Evolutionary conservation across 1,140 invertebrate genomes (phyloP).

Genomic region (Lineus longissimus): DNA sequence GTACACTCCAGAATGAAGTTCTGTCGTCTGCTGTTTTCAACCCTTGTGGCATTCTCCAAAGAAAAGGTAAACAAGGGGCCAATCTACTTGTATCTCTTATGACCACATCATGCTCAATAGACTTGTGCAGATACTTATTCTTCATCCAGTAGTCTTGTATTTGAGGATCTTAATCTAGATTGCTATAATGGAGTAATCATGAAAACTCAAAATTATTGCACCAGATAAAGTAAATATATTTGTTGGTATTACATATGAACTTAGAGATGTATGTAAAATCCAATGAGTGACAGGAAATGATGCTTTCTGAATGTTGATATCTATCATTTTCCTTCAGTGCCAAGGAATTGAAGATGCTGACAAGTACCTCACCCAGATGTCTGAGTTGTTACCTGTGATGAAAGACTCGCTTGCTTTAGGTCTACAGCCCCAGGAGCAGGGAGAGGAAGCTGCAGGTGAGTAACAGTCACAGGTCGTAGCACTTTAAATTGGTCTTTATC

Average conservation of each 20-base stretch:
- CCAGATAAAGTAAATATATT: too few relatives aligned
- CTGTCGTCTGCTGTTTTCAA: constrained; percentile 78
- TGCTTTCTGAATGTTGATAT: neutral
- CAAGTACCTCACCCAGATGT: constrained; percentile 65
- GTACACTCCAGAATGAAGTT: constrained; percentile 79
- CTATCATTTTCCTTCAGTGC: constrained; percentile 31
- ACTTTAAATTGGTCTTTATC: too few relatives aligned
- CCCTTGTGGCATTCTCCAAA: constrained; percentile 66
- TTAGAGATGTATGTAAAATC: neutral
- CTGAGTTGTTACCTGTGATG: constrained; percentile 77
- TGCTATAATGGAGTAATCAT: too few relatives aligned
- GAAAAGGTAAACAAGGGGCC: constrained; percentile 58
- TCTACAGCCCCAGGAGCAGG: constrained; percentile 62
- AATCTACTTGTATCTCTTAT: constrained; percentile 10
- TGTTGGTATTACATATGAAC: too few relatives aligned
- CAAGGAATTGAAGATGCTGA: constrained; percentile 59
- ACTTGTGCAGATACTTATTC: too few relatives aligned
- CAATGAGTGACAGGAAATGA: neutral
- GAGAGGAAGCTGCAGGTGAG: constrained; percentile 14
- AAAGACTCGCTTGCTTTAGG: constrained; percentile 73
- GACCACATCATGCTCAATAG: too few relatives aligned
- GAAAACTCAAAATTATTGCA: too few relatives aligned
- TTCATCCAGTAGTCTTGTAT: too few relatives aligned
- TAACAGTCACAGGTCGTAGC: neutral
- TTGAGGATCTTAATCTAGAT: too few relatives aligned